Evolutionary conservation across 2,888 invertebrate genomes (phyloP).

Genomic region (Geotrupes spiniger): DNA sequence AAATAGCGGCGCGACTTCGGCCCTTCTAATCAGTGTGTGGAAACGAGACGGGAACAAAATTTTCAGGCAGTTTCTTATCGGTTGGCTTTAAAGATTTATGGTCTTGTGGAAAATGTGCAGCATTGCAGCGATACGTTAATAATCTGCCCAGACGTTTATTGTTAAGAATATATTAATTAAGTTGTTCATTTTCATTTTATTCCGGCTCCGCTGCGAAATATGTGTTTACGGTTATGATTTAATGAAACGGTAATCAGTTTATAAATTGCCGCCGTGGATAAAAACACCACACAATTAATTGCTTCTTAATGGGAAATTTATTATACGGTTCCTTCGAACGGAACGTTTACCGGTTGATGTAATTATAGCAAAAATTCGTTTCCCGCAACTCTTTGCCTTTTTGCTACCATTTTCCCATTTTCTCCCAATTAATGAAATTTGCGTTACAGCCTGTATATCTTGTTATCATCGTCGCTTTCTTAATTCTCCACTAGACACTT

Average conservation of each 20-base stretch:
- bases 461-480: no score
- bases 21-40: constrained; percentile 7
- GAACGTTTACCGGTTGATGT: no score
- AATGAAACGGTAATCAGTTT: constrained; percentile 18
- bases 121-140: constrained; percentile 33
- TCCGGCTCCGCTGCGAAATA: constrained; percentile 9
- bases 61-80: constrained; percentile 30
- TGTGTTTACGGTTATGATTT: constrained; percentile 13
- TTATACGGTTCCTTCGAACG: no score
- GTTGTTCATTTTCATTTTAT: constrained; percentile 20
- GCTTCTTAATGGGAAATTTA: constrained; percentile 4
- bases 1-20: constrained; percentile 17
- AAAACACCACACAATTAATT: constrained; percentile 1
- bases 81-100: constrained; percentile 30
- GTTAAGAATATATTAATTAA: constrained; percentile 34
- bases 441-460: no score
- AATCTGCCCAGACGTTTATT: constrained; percentile 33
- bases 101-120: constrained; percentile 31
- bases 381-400: no score
- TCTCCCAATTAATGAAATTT: no score
- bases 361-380: no score
- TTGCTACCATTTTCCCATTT: no score
- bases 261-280: constrained; percentile 8
- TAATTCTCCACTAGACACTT: no score
- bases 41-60: constrained; percentile 27